Conservation (phyloP, 2,888 invertebrate genomes). For the Drosophila antonietae region DNA sequence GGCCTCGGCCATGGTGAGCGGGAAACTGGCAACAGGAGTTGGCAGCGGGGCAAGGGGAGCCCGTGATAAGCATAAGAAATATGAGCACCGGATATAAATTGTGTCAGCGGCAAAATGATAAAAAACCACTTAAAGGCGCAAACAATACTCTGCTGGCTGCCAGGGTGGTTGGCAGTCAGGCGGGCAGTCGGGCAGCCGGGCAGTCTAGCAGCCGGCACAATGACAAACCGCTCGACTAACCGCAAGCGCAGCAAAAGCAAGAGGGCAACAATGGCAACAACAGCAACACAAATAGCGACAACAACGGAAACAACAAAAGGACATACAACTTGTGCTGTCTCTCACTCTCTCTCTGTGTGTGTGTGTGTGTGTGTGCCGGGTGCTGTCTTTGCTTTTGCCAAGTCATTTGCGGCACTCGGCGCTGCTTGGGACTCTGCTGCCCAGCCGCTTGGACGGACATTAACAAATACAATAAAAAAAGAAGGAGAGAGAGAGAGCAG, state of each 20-base stretch:
- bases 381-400: conserved; percentile 66
- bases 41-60: conserved; percentile 32
- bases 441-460: conserved; percentile 61
- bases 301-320: conserved; percentile 77
- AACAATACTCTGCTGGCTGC: conserved; percentile 75
- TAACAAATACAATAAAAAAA: conserved; percentile 74
- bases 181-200: background rate
- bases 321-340: conserved; percentile 67
- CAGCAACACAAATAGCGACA: conserved; percentile 42
- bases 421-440: conserved; percentile 32
- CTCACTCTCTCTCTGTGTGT: background rate
- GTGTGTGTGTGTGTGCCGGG: conserved; percentile 38
- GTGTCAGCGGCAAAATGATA: conserved; percentile 84
- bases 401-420: conserved; percentile 75
- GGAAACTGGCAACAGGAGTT: background rate
- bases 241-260: conserved; percentile 66
- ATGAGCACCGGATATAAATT: conserved; percentile 84
- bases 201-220: conserved; percentile 68
- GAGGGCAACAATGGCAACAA: conserved; percentile 46
- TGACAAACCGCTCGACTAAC: conserved; percentile 81
- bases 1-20: background rate
- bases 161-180: background rate
- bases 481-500: background rate
- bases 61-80: conserved; percentile 84
- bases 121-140: conserved; percentile 83